Conservation (phyloP, 2,113 vertebrate genomes). For the Psephotus haematonotus region DNA sequence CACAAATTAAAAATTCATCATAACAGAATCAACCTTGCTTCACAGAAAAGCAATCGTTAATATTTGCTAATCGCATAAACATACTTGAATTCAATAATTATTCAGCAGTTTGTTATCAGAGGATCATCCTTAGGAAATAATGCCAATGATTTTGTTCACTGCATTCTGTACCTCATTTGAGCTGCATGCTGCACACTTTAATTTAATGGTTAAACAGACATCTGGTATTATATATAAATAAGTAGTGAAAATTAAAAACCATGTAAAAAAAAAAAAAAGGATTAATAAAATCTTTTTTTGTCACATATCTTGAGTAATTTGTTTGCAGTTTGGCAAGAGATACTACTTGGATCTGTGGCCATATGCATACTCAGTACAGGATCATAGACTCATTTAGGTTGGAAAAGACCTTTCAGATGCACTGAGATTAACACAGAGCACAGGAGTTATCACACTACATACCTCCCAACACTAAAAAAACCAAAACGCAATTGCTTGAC, state of each 20-base stretch:
- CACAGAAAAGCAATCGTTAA: background rate
- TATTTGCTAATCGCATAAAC: background rate
- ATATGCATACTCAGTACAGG: background rate
- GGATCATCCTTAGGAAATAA: background rate
- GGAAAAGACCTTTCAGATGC: background rate
- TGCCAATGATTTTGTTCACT: background rate
- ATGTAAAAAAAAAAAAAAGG: background rate
- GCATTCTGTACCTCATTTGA: background rate
- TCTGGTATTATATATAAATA: background rate
- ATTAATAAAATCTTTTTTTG: background rate
- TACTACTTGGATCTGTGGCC: background rate
- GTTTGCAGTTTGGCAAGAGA: background rate
- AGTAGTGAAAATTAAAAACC: background rate
- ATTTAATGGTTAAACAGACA: background rate
- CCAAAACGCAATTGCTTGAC: background rate
- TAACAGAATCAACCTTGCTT: background rate
- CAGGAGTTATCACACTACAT: background rate
- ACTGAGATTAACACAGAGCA: background rate
- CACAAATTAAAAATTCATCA: background rate
- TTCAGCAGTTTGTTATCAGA: background rate
- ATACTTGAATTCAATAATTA: background rate
- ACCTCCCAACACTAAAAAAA: background rate
- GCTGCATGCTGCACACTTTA: fast-evolving
- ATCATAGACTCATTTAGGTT: background rate
- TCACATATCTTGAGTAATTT: background rate